Evolutionary conservation across 2,797 vertebrate genomes (phyloP), one percentile per base, ranked within the genome.

Genomic region (Alosa sapidissima): DNA sequence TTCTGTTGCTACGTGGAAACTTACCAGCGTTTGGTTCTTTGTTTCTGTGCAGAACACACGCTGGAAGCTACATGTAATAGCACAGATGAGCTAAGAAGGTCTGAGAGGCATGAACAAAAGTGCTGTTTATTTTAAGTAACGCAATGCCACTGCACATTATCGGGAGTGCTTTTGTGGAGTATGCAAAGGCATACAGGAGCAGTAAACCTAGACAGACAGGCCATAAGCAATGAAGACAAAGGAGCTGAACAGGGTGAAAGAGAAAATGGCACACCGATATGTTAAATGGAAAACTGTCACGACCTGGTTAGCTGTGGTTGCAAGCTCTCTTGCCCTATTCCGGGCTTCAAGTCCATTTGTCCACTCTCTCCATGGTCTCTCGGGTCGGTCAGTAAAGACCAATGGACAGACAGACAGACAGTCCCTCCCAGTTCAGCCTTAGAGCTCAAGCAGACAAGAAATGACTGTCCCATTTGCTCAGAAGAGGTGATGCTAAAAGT

Each of bases 121-220:
- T 78, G 72, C 72, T 78, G 5, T 78, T 78, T 36, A 78, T 78
- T 78, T 45, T 41, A 19, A 78, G 72, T 78, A 47, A 78, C 72
- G 36, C 72, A 78, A 47, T 47, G 72, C 24, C 72, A 78, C 72
- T 78, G 72, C 14, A 78, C 41, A 45, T 78, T 47, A 78, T 14
- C 36, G 41, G 72, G 72, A 78, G 72, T 78, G 72, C 72, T 78
- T 47, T 7, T 21, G 72, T 47, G 72, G 72, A 78, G 68, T 45
- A 19, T 10, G 13, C 65, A 68, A 28, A 68, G 14, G 41, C 72
- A 47, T 21, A 78, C 72, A 21, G 72, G 47, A 78, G 72, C 41
- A 19, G 72, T 47, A 65, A 24, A 65, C 60, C n/a, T 24, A 65
- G 60, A 65, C 60, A 28, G 60, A 65, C n/a, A 47, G 72, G 72